A percentile compares a stretch with the other conserved stretches of the same genome.
phyloP scores from a whole-genome alignment of 2,113 vertebrate genomes.

The Seriola aureovittata region DNA sequence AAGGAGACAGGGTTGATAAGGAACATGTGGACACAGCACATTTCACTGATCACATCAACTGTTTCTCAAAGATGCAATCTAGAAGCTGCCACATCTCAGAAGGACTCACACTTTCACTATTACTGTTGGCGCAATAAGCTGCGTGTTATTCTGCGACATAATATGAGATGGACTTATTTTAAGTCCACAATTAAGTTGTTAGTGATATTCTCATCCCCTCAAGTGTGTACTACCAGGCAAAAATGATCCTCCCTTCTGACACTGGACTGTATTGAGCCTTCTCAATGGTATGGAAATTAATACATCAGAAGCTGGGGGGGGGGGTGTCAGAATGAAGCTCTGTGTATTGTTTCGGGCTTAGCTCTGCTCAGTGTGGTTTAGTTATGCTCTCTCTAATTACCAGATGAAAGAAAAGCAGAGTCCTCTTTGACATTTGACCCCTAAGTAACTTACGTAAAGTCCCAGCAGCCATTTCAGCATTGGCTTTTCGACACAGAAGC shows the following conservation, averaged over 20 bases:
- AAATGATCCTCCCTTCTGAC: slow-evolving; percentile 15
- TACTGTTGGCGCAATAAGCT: slow-evolving; percentile 15
- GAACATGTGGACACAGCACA: not conserved
- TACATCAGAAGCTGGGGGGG: slow-evolving; percentile 20
- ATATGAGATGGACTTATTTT: slow-evolving; percentile 3
- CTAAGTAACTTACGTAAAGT: slow-evolving; percentile 25
- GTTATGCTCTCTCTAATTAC: slow-evolving; percentile 48
- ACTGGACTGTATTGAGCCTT: not conserved
- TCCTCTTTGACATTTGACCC: slow-evolving; percentile 47
- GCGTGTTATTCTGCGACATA: not conserved
- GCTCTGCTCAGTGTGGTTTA: not conserved
- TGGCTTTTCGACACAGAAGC: slow-evolving; percentile 31
- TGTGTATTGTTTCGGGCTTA: slow-evolving; percentile 20
- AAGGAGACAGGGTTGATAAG: not conserved
- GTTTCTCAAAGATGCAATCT: not conserved
- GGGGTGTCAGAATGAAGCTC: slow-evolving; percentile 5
- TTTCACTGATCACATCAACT: not conserved
- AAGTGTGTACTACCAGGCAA: not conserved
- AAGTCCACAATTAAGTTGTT: slow-evolving; percentile 20
- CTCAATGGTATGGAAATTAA: slow-evolving; percentile 27
- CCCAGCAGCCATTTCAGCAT: slow-evolving; percentile 27
- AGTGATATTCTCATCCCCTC: not conserved
- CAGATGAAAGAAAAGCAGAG: slow-evolving; percentile 28
- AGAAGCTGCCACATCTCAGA: not conserved
- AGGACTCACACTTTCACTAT: not conserved